Evolutionary conservation across 2,113 vertebrate genomes (phyloP).

Genomic region (Anhinga rufa): DNA sequence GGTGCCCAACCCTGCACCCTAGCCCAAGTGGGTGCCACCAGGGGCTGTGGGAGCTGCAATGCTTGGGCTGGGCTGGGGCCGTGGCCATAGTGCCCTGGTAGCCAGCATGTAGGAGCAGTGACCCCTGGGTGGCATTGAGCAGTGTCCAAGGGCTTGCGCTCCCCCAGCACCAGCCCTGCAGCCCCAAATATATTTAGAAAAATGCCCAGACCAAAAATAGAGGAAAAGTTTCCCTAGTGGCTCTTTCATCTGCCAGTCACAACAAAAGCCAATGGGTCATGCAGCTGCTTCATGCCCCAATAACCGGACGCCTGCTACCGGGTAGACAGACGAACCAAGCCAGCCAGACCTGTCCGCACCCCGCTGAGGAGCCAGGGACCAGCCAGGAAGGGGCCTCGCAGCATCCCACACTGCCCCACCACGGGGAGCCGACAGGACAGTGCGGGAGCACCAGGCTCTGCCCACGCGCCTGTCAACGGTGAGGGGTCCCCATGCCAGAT

Average conservation of each 20-base stretch:
- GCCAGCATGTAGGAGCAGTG: neutral
- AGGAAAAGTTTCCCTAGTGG: slow-evolving; percentile 11
- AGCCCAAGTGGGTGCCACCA: neutral
- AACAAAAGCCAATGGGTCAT: neutral
- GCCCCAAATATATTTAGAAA: slow-evolving; percentile 65
- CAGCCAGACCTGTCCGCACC: neutral
- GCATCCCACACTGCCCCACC: neutral
- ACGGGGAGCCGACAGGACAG: rapidly evolving
- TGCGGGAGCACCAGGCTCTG: neutral
- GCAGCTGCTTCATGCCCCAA: neutral
- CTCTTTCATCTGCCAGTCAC: slow-evolving; percentile 30
- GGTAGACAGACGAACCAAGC: neutral
- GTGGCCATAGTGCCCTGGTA: neutral
- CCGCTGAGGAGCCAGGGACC: neutral
- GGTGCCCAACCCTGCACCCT: neutral
- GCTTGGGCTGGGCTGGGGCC: neutral
- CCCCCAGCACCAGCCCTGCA: slow-evolving; percentile 19
- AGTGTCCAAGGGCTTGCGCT: neutral
- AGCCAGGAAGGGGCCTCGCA: neutral
- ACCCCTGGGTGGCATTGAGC: slow-evolving; percentile 40
- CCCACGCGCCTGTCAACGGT: neutral
- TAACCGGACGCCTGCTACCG: rapidly evolving
- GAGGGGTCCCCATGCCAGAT: neutral
- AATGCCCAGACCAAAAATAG: slow-evolving; percentile 53
- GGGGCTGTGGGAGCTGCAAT: neutral